These are phyloP conservation scores for Gasterosteus aculeatus DNA, from an alignment of 2,113 vertebrate species.

Conservation along the genomic window DNA sequence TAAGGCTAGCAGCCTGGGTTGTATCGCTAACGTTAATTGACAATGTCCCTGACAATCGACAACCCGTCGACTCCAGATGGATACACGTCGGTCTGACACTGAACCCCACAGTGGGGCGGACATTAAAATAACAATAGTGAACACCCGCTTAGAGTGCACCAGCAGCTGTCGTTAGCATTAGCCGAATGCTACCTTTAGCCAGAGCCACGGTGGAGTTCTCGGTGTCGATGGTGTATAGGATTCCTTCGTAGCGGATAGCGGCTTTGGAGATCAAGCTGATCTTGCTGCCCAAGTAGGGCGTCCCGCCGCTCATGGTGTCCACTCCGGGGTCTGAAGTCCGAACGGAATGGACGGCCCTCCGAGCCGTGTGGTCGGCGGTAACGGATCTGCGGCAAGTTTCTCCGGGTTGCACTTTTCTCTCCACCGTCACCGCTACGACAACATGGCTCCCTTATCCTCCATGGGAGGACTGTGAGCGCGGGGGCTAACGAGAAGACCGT, in stretches of 20 bases:
- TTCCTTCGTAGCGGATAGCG: constrained; percentile 82
- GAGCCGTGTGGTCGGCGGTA: too few species aligned
- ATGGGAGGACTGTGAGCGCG: constrained; percentile 71
- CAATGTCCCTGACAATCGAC: too few species aligned
- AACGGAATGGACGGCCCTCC: background rate
- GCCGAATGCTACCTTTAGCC: constrained; percentile 83
- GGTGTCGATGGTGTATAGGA: constrained; percentile 86
- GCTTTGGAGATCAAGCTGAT: constrained; percentile 92
- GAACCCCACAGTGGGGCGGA: background rate
- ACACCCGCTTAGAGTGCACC: too few species aligned
- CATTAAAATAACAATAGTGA: too few species aligned
- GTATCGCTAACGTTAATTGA: too few species aligned
- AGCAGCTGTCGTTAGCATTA: background rate
- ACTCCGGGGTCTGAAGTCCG: background rate
- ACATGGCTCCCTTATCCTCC: constrained; percentile 88
- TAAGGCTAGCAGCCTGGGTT: too few species aligned
- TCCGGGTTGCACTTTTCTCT: constrained; percentile 26
- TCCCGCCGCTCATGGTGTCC: constrained; percentile 84
- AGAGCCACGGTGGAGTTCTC: constrained; percentile 88
- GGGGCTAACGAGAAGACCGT: constrained; percentile 76
- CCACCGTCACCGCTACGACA: constrained; percentile 81
- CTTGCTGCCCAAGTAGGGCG: constrained; percentile 91
- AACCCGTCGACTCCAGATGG: too few species aligned
- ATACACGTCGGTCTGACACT: background rate
- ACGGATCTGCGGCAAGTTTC: background rate